phyloP scores from a whole-genome alignment of 2,888 invertebrate species.

The Conus canariensis region DNA sequence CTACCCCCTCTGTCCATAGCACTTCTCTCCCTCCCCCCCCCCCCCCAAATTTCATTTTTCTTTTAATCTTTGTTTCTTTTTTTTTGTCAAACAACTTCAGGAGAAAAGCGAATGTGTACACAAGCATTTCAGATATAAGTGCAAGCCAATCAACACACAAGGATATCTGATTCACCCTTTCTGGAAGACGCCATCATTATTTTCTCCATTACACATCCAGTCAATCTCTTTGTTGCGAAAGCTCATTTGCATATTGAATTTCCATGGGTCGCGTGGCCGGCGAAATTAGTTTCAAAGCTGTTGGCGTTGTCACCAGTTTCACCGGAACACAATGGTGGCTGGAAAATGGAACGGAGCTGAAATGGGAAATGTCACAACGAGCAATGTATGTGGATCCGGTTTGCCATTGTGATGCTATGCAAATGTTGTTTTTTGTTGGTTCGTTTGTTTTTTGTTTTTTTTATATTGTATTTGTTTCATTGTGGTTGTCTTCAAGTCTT shows the following conservation, averaged over 20 bases:
- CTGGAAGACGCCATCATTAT: not conserved
- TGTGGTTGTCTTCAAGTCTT: too few relatives aligned
- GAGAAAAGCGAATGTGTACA: not conserved
- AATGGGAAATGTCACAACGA: not conserved
- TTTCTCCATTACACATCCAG: slow-evolving; percentile 21
- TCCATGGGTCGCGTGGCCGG: not conserved
- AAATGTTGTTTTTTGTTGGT: too few relatives aligned
- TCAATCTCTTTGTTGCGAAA: slow-evolving; percentile 26
- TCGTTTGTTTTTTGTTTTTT: too few relatives aligned
- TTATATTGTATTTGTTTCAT: too few relatives aligned
- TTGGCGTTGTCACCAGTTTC: not conserved
- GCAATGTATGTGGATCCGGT: not conserved
- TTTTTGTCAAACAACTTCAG: not conserved
- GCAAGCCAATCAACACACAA: slow-evolving; percentile 4
- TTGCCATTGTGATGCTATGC: not conserved
- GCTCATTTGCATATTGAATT: slow-evolving; percentile 20
- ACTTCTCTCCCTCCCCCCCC: too few relatives aligned
- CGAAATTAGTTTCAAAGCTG: slow-evolving; percentile 13
- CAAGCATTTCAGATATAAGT: not conserved
- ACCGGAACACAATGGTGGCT: not conserved
- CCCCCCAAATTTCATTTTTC: too few relatives aligned
- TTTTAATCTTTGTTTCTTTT: too few relatives aligned
- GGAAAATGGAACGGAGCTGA: not conserved
- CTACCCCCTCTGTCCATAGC: too few relatives aligned
- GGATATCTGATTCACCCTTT: not conserved